Evolutionary conservation across 23 tunicate genomes (phyloP).

Genomic region (Halocynthia aurantium): DNA sequence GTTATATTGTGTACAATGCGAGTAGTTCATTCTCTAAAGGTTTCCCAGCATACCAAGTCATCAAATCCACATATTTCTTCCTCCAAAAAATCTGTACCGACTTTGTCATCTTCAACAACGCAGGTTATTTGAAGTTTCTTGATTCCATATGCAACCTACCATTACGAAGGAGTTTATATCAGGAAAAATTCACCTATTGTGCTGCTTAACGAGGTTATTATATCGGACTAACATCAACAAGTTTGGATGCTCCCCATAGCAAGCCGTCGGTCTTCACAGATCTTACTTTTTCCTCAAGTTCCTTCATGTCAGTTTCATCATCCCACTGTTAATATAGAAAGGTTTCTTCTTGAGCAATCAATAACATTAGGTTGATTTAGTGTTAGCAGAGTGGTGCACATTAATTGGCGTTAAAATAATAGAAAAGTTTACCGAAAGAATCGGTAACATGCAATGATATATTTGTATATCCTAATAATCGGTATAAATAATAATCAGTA

Average conservation of each 20-base stretch:
- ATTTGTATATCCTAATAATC: too few species aligned
- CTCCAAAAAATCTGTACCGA: slow-evolving; percentile 70
- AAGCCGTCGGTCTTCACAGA: slow-evolving; percentile 43
- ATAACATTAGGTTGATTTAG: too few species aligned
- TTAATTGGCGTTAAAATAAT: too few species aligned
- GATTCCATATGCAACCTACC: slow-evolving; percentile 85
- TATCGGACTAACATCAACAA: background rate
- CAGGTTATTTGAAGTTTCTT: slow-evolving; percentile 85
- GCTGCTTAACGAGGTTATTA: too few species aligned
- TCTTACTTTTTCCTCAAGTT: slow-evolving; percentile 50
- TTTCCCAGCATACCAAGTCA: slow-evolving; percentile 25
- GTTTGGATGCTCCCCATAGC: slow-evolving; percentile 76
- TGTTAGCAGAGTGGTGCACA: too few species aligned
- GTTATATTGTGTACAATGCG: background rate
- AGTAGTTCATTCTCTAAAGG: background rate
- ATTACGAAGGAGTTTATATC: slow-evolving; percentile 19
- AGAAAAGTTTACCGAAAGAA: too few species aligned
- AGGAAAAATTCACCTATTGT: too few species aligned
- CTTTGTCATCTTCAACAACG: slow-evolving; percentile 94
- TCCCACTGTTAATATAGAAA: slow-evolving; percentile 30
- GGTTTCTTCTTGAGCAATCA: too few species aligned
- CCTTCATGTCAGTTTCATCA: slow-evolving; percentile 60
- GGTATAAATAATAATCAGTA: too few species aligned
- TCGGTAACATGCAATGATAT: too few species aligned
- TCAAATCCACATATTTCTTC: slow-evolving; percentile 53